Conservation (phyloP, 2,113 vertebrate species). For the Semicossyphus pulcher region DNA sequence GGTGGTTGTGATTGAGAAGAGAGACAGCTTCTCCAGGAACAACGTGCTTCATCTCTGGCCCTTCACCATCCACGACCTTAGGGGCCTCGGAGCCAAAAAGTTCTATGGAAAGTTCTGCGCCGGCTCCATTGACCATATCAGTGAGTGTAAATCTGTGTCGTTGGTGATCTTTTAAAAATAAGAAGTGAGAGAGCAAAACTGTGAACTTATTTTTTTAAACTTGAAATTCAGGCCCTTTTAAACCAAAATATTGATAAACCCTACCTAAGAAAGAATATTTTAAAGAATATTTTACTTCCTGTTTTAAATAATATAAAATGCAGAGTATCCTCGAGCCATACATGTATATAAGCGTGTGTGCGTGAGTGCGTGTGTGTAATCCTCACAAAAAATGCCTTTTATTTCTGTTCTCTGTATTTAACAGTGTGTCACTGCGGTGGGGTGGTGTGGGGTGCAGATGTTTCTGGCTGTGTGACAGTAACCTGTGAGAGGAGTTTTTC, state of each 20-base stretch:
- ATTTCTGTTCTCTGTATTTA: constrained; percentile 11
- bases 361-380: too few species aligned
- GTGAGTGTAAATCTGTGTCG: constrained; percentile 83
- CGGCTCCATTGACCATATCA: constrained; percentile 97
- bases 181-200: too few species aligned
- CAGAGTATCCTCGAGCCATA: too few species aligned
- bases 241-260: too few species aligned
- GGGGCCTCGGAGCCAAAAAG: constrained; percentile 95
- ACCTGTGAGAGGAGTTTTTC: constrained; percentile 26
- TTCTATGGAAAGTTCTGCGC: constrained; percentile 99
- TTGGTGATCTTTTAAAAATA: too few species aligned
- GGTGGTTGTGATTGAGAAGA: constrained; percentile 94
- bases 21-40: constrained; percentile 97
- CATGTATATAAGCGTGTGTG: too few species aligned
- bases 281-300: too few species aligned
- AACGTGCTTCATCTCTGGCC: constrained; percentile 99
- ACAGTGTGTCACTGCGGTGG: background rate
- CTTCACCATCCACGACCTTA: constrained; percentile 96
- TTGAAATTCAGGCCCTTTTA: too few species aligned
- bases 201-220: too few species aligned
- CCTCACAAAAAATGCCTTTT: too few species aligned
- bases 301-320: too few species aligned
- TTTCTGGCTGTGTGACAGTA: background rate
- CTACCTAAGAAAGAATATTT: too few species aligned
- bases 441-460: background rate